These are phyloP conservation scores for Coenonympha arcania DNA, from an alignment of 2,888 invertebrate species.

Conservation along the genomic window DNA sequence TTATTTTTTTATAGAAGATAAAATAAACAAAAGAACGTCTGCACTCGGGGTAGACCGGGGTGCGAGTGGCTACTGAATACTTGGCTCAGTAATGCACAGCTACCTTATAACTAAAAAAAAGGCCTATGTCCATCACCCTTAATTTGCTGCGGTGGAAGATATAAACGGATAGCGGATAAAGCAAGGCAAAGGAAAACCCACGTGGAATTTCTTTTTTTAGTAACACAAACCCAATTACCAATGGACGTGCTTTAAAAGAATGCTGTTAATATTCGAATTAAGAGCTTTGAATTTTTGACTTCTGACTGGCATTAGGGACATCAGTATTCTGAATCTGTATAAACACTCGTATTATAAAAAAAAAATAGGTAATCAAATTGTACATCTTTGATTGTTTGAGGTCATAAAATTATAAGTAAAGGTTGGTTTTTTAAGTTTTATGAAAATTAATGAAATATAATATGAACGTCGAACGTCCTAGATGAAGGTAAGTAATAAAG, in stretches of 20 bases:
- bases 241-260: not conserved
- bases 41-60: conserved; percentile 41
- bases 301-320: too few relatives aligned
- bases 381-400: too few relatives aligned
- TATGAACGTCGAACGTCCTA: too few relatives aligned
- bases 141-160: conserved; percentile 40
- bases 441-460: too few relatives aligned
- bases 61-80: conserved; percentile 51
- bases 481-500: too few relatives aligned
- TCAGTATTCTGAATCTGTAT: too few relatives aligned
- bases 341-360: too few relatives aligned
- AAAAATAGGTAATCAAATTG: too few relatives aligned
- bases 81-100: conserved; percentile 33
- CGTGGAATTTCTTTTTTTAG: not conserved
- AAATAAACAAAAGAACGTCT: conserved; percentile 39
- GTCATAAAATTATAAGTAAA: too few relatives aligned
- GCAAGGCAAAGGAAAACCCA: conserved; percentile 2
- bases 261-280: too few relatives aligned
- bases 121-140: conserved; percentile 44
- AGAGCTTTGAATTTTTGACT: too few relatives aligned
- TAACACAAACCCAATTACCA: not conserved
- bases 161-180: conserved; percentile 31
- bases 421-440: too few relatives aligned
- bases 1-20: conserved; percentile 13
- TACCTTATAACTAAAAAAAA: conserved; percentile 39